Conservation (phyloP, 2,797 vertebrate genomes). For the Tauraco hartlaubi region DNA sequence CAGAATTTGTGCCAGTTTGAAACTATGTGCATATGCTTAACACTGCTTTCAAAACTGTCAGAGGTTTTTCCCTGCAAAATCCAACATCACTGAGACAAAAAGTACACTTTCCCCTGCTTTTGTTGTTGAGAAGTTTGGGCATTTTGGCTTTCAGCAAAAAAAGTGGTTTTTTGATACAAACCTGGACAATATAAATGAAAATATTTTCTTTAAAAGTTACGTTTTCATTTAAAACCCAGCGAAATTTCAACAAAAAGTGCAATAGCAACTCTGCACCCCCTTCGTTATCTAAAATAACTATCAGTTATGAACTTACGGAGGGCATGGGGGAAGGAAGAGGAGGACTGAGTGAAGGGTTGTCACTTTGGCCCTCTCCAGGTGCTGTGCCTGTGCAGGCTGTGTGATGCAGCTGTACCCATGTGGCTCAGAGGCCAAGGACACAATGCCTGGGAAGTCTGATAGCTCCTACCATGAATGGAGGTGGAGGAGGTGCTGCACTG, state of each 20-base stretch:
- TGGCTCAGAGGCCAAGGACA: neutral
- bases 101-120: neutral
- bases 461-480: neutral
- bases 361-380: rapidly evolving
- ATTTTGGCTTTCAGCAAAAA: neutral
- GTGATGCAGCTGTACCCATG: rapidly evolving
- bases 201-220: neutral
- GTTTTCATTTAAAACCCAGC: neutral
- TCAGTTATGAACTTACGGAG: neutral
- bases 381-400: neutral
- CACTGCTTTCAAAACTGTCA: neutral
- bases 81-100: neutral
- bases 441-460: neutral
- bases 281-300: neutral
- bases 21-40: neutral
- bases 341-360: neutral
- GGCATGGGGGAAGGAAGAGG: neutral
- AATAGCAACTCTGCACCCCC: neutral
- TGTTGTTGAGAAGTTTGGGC: neutral
- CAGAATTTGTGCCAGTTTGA: neutral
- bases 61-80: neutral
- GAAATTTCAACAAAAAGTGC: neutral
- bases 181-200: neutral
- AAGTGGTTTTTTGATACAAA: neutral
- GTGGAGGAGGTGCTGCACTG: neutral